Conservation (phyloP, 1,140 invertebrate species). For the Lordiphosa stackelbergi region DNA sequence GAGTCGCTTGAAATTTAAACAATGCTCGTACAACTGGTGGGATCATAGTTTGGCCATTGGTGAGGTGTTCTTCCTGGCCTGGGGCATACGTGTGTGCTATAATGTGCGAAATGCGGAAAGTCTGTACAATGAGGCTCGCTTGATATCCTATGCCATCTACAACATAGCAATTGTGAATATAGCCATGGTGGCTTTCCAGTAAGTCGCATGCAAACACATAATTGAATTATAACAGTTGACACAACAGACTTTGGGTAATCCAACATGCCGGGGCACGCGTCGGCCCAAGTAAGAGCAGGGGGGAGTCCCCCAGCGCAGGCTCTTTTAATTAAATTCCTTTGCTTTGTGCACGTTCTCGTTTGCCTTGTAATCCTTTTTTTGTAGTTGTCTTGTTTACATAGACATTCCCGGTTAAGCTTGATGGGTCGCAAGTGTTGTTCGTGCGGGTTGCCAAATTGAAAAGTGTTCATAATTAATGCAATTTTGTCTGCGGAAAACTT, state of each 20-base stretch:
- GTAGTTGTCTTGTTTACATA: constrained; percentile 49
- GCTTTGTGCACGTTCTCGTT: constrained; percentile 54
- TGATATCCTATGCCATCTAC: constrained; percentile 95
- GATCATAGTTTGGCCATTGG: constrained; percentile 92
- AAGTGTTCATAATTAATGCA: constrained; percentile 71
- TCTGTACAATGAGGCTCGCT: constrained; percentile 92
- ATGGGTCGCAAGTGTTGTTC: constrained; percentile 31
- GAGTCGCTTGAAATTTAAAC: constrained; percentile 88
- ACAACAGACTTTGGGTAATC: constrained; percentile 40
- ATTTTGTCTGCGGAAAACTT: constrained; percentile 37
- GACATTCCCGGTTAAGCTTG: constrained; percentile 44
- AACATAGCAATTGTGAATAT: constrained; percentile 95
- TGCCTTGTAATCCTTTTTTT: constrained; percentile 53
- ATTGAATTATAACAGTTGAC: constrained; percentile 53
- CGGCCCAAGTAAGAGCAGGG: constrained; percentile 33
- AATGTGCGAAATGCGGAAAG: constrained; percentile 94
- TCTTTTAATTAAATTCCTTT: constrained; percentile 72
- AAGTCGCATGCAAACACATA: constrained; percentile 78
- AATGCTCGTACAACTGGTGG: constrained; percentile 95
- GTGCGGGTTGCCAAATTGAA: constrained; percentile 31
- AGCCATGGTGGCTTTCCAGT: constrained; percentile 93
- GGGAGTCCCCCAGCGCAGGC: constrained; percentile 1
- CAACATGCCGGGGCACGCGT: constrained; percentile 28
- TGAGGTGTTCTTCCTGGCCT: constrained; percentile 91
- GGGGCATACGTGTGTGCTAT: constrained; percentile 94